Evolutionary conservation across 2,113 vertebrate species (phyloP), one percentile per base, ranked within the genome.

Genomic region (Proterorhinus semilunaris): DNA sequence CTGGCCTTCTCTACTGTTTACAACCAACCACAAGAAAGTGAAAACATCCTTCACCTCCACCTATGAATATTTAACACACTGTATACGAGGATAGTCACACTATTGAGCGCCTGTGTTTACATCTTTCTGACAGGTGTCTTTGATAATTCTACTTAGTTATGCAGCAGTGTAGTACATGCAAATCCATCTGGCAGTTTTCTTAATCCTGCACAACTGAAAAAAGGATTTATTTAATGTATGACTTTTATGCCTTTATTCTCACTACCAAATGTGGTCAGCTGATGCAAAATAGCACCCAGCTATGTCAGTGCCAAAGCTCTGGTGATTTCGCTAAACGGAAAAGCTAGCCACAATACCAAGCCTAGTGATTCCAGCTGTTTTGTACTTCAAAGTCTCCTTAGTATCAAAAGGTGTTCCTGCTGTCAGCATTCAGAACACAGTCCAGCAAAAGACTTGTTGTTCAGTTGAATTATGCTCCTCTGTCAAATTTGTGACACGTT

Each of bases 41-140:
- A 80, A 68, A 68, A 51, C 65, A 70, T 79, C 69, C 72, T 59
- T 79, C 53, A 70, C 65, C 69, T 79, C 64, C 51, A 55, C 15
- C 55, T 57, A 75, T 83, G 46, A 72, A 79, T 86, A 74, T 84
- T 78, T 86, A 55, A 81, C 52, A 66, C 66, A 59, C 52, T 43
- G 46, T 13, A 66, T 51, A 12, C 21, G 10, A 43, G 78, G 59
- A 68, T 62, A 8, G 13, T 9, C 17, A 76, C 57, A 61, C 58
- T 27, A 16, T 46, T 62, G 68, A 61, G 12, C 8, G 53, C 44
- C 62, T 55, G 45, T n/a, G 58, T 71, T 71, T 5, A 43, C 17
- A 57, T 80, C 27, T 64, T 66, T 59, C 62, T 78, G 53, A 69
- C 62, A 67, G 49, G 64, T 9, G 10, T 68, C 58, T 78, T 76